These are phyloP conservation scores for Typhlichthys eigenmanni DNA, from an alignment of 2,797 vertebrate species.

Conservation along the genomic window DNA sequence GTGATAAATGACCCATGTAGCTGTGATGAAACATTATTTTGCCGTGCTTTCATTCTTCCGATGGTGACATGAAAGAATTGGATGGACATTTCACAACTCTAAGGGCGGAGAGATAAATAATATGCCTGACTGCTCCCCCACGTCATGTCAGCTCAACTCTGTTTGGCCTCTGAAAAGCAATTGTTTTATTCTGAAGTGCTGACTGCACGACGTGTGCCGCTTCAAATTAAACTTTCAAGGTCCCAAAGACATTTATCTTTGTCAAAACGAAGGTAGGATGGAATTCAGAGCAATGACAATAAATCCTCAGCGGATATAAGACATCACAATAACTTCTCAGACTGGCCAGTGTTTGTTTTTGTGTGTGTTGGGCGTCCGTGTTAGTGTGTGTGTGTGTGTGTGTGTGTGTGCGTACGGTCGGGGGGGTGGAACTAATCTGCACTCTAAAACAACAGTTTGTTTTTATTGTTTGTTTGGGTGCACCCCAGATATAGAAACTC, in stretches of 20 bases:
- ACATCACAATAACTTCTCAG: slow-evolving; percentile 76
- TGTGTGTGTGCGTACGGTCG: slow-evolving; percentile 31
- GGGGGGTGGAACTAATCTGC: slow-evolving; percentile 78
- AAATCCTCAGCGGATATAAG: slow-evolving; percentile 75
- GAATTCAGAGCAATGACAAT: slow-evolving; percentile 73
- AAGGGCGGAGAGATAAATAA: slow-evolving; percentile 82
- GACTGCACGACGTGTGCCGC: slow-evolving; percentile 74
- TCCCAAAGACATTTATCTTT: slow-evolving; percentile 78
- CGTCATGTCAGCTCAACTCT: slow-evolving; percentile 48
- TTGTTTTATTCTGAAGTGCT: slow-evolving; percentile 77
- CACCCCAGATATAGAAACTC: slow-evolving; percentile 56
- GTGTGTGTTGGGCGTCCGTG: slow-evolving; percentile 57
- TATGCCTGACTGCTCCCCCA: slow-evolving; percentile 59
- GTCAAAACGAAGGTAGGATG: slow-evolving; percentile 72
- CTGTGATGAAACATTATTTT: slow-evolving; percentile 74
- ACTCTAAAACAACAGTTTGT: slow-evolving; percentile 65
- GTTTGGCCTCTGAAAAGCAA: slow-evolving; percentile 68
- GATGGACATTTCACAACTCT: slow-evolving; percentile 59
- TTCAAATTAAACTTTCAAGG: slow-evolving; percentile 83
- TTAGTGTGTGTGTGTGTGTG: no score
- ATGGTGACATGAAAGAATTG: slow-evolving; percentile 74
- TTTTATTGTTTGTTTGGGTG: slow-evolving; percentile 59
- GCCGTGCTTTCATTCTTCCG: slow-evolving; percentile 66
- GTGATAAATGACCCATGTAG: slow-evolving; percentile 69
- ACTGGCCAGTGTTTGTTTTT: slow-evolving; percentile 43